A percentile compares a stretch with the other conserved stretches of the same genome.
Conservation (phyloP, 2,888 invertebrate genomes). For the Chalcosyrphus nemorum region DNA sequence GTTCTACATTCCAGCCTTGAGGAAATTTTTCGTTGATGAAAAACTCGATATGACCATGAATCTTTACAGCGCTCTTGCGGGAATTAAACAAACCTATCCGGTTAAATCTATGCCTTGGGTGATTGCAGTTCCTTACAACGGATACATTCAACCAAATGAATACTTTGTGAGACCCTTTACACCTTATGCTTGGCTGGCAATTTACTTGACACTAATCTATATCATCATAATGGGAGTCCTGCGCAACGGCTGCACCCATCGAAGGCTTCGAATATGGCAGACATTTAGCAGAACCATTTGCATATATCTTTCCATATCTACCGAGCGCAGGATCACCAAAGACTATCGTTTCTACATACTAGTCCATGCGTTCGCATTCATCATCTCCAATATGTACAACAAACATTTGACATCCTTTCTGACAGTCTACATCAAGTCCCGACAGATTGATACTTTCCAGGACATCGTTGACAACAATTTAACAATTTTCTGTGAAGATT, state of each 20-base stretch:
- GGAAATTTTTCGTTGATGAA: too few species aligned
- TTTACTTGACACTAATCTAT: conserved; percentile 4
- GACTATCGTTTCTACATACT: conserved; percentile 30
- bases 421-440: conserved; percentile 23
- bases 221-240: conserved; percentile 2
- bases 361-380: conserved; percentile 26
- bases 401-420: conserved; percentile 29
- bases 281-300: too few species aligned
- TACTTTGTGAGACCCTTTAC: conserved; percentile 35
- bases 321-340: not conserved
- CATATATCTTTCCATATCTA: not conserved
- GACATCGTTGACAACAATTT: conserved; percentile 33
- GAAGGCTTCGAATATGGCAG: too few species aligned
- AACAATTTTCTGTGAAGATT: not conserved
- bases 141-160: not conserved
- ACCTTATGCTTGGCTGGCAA: not conserved
- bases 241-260: not conserved
- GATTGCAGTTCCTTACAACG: too few species aligned
- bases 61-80: too few species aligned
- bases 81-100: too few species aligned
- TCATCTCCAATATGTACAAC: conserved; percentile 16
- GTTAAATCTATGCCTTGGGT: too few species aligned
- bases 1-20: too few species aligned
- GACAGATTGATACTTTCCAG: conserved; percentile 19
- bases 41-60: too few species aligned